Base-by-base conservation (phyloP, 2,113 vertebrate genomes). In the Todiramphus saurophagus region DNA sequence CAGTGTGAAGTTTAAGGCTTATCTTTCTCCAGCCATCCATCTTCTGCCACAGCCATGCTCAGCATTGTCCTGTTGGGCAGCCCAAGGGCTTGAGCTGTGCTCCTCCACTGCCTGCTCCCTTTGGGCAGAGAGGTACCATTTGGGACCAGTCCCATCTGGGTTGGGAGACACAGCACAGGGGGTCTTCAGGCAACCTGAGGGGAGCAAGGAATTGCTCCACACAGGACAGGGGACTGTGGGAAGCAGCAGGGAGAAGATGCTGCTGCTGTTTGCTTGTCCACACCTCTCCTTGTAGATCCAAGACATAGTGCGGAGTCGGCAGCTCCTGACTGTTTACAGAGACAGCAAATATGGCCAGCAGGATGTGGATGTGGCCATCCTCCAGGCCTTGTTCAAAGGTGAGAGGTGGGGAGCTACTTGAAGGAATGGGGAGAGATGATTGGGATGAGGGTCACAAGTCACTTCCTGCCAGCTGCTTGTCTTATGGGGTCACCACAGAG, bases 321-420 rank as follows among this genome's bases (percentile, higher is more conserved):
- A 99, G 62, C 97, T 99, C 90, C 97, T 99, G 95, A 99, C 99
- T 2, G 88, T 99, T 53, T 99, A 99, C 97, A 97, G 98, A 77
- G 98, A 98, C 43, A 98, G 98, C 27, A 98, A 98, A 87, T 99
- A 98, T 0, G 98, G 97, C 51, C 98, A 99, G 27, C 97, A 98
- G 55, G 99, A 99, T 0, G 96, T 99, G 96, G 99, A 99, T 15
- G 98, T 99, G 81, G 99, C 99, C 76, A 99, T 99, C 94, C 98
- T 99, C 28, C 98, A 99, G 88, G 99, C 99, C 6, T 96, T 99
- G 53, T 97, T 99, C 46, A 99, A 99, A 99, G 99, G 99, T 99
- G 87, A 97, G 96, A 43, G 8, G 3, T 8, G 4, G 41, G 46
- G 18, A n/a, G 23, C 25, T 59, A 46, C 51, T 27, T 19, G 28